phyloP scores from a whole-genome alignment of 64 coral and sea anemone genomes.

The Exaiptasia diaphana region DNA sequence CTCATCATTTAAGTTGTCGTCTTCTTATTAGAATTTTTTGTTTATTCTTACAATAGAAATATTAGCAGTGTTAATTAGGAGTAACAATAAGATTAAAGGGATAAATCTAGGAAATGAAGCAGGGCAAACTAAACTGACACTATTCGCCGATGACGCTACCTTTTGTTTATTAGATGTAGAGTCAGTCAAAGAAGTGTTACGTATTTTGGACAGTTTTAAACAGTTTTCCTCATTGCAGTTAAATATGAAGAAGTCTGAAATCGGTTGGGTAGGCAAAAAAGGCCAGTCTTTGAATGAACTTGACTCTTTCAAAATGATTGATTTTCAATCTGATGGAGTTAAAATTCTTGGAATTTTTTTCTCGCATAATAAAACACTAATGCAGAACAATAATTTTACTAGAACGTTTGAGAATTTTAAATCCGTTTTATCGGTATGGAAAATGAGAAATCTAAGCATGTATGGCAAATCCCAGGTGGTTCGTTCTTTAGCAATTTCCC shows the following conservation, averaged over 20 bases:
- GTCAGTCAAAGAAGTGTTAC: neutral
- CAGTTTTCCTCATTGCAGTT: neutral
- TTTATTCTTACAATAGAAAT: constrained; percentile 7
- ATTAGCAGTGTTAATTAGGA: neutral
- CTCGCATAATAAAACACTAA: neutral
- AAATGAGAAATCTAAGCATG: neutral
- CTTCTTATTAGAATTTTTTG: too few species aligned
- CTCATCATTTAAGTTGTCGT: too few species aligned
- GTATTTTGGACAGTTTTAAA: neutral
- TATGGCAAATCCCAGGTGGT: neutral
- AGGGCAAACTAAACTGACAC: neutral
- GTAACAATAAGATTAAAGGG: neutral
- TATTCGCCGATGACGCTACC: neutral
- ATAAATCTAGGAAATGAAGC: neutral
- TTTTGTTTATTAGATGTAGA: neutral
- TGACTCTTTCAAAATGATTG: neutral
- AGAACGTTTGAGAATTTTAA: neutral
- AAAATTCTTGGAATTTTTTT: neutral
- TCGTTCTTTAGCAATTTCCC: neutral
- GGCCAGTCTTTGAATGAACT: neutral
- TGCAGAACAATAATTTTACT: neutral
- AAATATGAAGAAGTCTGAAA: neutral
- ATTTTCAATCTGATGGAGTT: neutral
- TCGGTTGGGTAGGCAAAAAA: neutral
- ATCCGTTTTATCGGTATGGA: neutral